A percentile compares a stretch with the other conserved stretches of the same genome.
Conservation (phyloP, 2,113 vertebrate species). For the Trematomus loennbergii region DNA sequence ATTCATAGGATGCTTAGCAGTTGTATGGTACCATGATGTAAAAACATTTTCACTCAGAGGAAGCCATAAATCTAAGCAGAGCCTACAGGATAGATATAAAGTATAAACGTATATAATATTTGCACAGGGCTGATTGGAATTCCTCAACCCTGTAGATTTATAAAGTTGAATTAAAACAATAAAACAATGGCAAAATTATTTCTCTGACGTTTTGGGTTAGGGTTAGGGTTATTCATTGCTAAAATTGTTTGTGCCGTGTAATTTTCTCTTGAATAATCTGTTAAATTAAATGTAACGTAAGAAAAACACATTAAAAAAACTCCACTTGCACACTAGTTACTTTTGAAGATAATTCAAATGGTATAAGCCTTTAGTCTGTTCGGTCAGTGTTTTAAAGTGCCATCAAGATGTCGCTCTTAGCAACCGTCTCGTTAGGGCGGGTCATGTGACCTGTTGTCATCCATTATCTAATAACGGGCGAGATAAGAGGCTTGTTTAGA, state of each 20-base stretch:
- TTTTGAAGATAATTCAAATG: not conserved
- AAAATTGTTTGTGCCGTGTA: not conserved
- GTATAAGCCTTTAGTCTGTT: conserved; percentile 1
- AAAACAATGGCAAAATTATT: not conserved
- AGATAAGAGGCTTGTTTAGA: conserved; percentile 91
- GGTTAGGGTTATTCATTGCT: too few species aligned
- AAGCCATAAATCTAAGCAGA: not conserved
- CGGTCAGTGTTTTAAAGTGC: conserved; percentile 30
- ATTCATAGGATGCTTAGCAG: not conserved
- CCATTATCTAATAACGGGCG: conserved; percentile 90
- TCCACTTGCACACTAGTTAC: not conserved
- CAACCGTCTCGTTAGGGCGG: conserved; percentile 34
- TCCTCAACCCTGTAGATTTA: not conserved
- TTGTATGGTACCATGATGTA: not conserved
- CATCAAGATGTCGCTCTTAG: conserved; percentile 44
- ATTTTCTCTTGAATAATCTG: not conserved
- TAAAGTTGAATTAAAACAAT: not conserved
- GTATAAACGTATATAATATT: too few species aligned
- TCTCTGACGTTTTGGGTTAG: too few species aligned
- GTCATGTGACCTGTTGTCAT: conserved; percentile 87
- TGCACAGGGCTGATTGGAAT: not conserved
- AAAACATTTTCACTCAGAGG: not conserved
- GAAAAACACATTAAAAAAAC: not conserved
- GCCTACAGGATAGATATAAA: not conserved
- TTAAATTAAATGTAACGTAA: not conserved